Conservation (phyloP, 1,140 invertebrate genomes). For the Pseudomyrmex flavicornis region DNA sequence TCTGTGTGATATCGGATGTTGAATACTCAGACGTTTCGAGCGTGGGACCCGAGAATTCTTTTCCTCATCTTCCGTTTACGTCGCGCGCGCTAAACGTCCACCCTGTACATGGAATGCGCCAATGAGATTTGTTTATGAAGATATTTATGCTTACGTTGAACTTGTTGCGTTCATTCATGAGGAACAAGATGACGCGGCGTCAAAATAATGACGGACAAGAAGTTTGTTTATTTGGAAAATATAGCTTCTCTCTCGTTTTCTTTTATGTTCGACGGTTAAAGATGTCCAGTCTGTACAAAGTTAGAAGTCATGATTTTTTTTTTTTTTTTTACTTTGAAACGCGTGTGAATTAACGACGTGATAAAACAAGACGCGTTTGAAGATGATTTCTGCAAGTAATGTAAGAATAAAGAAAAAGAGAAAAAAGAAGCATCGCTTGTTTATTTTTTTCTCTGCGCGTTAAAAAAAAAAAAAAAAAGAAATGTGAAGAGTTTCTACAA, state of each 20-base stretch:
- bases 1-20: background rate
- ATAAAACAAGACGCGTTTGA: background rate
- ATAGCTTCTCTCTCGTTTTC: background rate
- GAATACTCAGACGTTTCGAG: background rate
- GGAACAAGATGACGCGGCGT: background rate
- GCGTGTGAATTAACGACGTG: background rate
- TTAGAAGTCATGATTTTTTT: background rate
- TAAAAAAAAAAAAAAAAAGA: no score
- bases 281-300: background rate
- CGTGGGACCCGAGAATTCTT: background rate
- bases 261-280: background rate
- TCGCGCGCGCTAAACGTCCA: background rate
- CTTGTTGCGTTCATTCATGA: background rate
- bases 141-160: background rate
- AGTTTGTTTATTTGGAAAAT: conserved; percentile 6
- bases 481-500: no score
- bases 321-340: background rate
- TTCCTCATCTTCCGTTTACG: background rate
- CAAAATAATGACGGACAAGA: background rate
- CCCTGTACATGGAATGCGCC: background rate
- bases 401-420: no score
- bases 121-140: background rate
- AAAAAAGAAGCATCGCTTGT: no score
- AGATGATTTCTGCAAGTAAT: background rate
- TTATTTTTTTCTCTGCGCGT: no score